Evolutionary conservation across 2,797 vertebrate species (phyloP).

Genomic region (Anguilla obscura): DNA sequence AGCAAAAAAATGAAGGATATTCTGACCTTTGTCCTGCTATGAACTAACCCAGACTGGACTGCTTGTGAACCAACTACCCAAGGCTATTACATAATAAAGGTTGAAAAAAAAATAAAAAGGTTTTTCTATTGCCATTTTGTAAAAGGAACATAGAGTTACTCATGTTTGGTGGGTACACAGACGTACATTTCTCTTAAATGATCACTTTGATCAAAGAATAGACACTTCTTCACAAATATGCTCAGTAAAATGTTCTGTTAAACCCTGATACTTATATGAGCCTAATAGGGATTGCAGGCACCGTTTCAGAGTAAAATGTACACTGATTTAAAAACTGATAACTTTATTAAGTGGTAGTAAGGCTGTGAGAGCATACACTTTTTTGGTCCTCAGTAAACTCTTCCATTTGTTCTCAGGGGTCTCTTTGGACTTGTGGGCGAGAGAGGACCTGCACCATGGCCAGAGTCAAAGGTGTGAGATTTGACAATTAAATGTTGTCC

Average conservation of each 20-base stretch:
- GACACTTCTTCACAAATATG: background rate
- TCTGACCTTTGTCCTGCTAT: too few species aligned
- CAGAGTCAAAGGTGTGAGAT: conserved; percentile 37
- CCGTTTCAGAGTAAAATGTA: too few species aligned
- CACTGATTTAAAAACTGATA: too few species aligned
- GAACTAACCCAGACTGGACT: too few species aligned
- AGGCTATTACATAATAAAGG: too few species aligned
- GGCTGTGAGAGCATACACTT: background rate
- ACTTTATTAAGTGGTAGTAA: background rate
- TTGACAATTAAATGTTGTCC: conserved; percentile 40
- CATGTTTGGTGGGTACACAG: background rate
- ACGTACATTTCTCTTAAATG: background rate
- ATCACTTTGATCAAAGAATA: background rate
- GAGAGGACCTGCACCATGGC: conserved; percentile 36
- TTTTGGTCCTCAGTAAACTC: background rate
- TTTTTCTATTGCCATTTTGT: conserved; percentile 21
- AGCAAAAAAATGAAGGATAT: too few species aligned
- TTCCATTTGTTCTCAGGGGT: conserved; percentile 19
- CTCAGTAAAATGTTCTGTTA: background rate
- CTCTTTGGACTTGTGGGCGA: conserved; percentile 35
- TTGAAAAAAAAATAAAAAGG: too few species aligned
- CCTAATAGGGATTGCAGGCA: too few species aligned
- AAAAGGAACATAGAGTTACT: conserved; percentile 23
- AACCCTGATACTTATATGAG: too few species aligned
- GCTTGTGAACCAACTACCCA: background rate